Conservation (phyloP, 2,797 vertebrate genomes). For the Sphaeramia orbicularis region DNA sequence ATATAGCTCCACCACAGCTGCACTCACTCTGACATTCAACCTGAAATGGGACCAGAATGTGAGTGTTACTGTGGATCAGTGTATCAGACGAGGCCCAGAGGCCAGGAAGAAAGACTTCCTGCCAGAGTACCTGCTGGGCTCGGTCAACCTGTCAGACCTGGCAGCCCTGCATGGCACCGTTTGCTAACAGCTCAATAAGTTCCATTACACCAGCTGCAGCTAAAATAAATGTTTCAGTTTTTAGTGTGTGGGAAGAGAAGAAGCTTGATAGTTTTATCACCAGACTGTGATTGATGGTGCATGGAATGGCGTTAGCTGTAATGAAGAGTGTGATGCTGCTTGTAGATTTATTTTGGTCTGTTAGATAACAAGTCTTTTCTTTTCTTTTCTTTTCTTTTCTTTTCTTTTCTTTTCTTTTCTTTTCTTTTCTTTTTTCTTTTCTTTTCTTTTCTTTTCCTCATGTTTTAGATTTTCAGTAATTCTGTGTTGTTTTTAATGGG, state of each 20-base stretch:
- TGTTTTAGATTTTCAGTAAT: background rate
- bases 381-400: background rate
- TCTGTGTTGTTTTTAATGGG: background rate
- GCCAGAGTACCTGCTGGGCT: conserved; percentile 31
- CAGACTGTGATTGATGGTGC: conserved; percentile 29
- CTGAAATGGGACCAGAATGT: conserved; percentile 28
- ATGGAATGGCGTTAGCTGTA: conserved; percentile 57
- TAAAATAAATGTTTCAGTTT: conserved; percentile 26
- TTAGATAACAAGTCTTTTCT: conserved; percentile 21
- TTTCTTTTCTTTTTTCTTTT: background rate
- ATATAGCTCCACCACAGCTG: background rate
- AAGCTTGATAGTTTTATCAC: conserved; percentile 24
- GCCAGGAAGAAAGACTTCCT: conserved; percentile 27
- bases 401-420: background rate
- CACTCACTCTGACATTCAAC: conserved; percentile 17
- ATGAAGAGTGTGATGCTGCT: conserved; percentile 54
- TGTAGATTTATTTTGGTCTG: conserved; percentile 39
- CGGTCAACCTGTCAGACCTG: conserved; percentile 29
- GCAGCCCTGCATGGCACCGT: conserved; percentile 12
- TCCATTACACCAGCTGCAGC: conserved; percentile 16
- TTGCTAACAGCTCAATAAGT: conserved; percentile 43
- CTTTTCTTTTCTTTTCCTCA: background rate
- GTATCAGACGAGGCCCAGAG: conserved; percentile 21
- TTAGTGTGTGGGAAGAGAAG: conserved; percentile 22
- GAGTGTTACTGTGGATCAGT: conserved; percentile 22